A percentile compares a stretch with the other conserved stretches of the same genome.
phyloP scores from a whole-genome alignment of 2,113 vertebrate genomes.

The Hiodon alosoides region DNA sequence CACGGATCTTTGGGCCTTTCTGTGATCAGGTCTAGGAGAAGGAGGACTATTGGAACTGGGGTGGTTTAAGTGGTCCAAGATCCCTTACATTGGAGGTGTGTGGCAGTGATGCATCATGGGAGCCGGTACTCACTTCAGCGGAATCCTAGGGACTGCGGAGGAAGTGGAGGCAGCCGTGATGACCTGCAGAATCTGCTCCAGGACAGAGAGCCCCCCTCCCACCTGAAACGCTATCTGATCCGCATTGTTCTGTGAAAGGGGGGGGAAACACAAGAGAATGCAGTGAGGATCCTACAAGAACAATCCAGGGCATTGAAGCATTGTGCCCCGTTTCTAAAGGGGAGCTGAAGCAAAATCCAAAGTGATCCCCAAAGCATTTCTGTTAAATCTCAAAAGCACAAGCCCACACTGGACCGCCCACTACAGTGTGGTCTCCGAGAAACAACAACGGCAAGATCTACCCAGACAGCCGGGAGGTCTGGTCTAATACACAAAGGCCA shows the following conservation, averaged over 20 bases:
- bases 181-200: slow-evolving; percentile 74
- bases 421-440: not conserved
- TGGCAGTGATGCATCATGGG: not conserved
- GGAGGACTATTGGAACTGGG: too few relatives aligned
- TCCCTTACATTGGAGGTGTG: not conserved
- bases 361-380: slow-evolving; percentile 57
- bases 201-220: slow-evolving; percentile 69
- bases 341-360: slow-evolving; percentile 43
- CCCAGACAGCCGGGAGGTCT: not conserved
- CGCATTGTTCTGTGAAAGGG: slow-evolving; percentile 70
- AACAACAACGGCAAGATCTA: not conserved
- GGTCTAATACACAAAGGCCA: not conserved
- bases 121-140: slow-evolving; percentile 52
- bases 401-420: not conserved
- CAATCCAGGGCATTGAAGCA: too few relatives aligned
- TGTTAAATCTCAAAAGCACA: slow-evolving; percentile 51
- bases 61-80: too few relatives aligned
- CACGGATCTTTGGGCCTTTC: too few relatives aligned
- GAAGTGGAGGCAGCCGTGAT: slow-evolving; percentile 48
- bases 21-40: too few relatives aligned
- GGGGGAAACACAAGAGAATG: slow-evolving; percentile 52
- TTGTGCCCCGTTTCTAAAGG: slow-evolving; percentile 19
- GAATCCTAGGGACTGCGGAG: slow-evolving; percentile 46
- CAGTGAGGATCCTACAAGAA: slow-evolving; percentile 49
- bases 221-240: slow-evolving; percentile 79